A percentile compares a stretch with the other conserved stretches of the same genome.
phyloP scores from a whole-genome alignment of 1,140 invertebrate genomes.

The Vanessa atalanta region DNA sequence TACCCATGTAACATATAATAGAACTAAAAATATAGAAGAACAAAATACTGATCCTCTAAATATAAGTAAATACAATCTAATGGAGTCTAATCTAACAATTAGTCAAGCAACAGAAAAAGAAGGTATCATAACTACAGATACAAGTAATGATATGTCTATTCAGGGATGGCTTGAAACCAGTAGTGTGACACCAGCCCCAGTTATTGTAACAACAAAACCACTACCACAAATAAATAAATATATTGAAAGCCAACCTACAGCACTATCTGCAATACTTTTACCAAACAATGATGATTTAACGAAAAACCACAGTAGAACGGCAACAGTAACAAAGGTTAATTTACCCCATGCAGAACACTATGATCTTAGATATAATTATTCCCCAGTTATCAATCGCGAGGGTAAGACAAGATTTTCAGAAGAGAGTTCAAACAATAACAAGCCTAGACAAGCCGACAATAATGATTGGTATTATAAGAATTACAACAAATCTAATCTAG shows the following conservation, averaged over 20 bases:
- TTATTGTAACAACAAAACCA: constrained; percentile 45
- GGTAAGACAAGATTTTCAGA: constrained; percentile 73
- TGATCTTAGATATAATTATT: constrained; percentile 59
- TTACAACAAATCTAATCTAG: constrained; percentile 87
- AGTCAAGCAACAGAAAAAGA: constrained; percentile 72
- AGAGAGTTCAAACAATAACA: constrained; percentile 52
- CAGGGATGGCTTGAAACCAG: constrained; percentile 70
- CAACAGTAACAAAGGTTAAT: constrained; percentile 74
- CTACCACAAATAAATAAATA: constrained; percentile 59
- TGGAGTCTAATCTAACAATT: constrained; percentile 72
- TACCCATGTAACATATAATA: constrained; percentile 70
- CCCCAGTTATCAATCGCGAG: constrained; percentile 71
- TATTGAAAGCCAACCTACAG: constrained; percentile 62
- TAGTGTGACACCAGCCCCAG: constrained; percentile 45
- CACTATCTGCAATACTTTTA: constrained; percentile 59
- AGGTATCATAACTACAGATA: constrained; percentile 73
- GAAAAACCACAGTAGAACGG: constrained; percentile 59
- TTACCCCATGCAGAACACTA: constrained; percentile 67
- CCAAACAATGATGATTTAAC: constrained; percentile 60
- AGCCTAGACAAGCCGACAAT: constrained; percentile 73
- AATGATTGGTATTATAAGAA: constrained; percentile 90
- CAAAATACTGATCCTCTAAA: constrained; percentile 62
- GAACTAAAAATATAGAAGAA: constrained; percentile 72
- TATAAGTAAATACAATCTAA: constrained; percentile 68
- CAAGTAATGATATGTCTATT: constrained; percentile 67